These are phyloP conservation scores for Agriotes lineatus DNA, from an alignment of 2,888 invertebrate species.

Conservation along the genomic window DNA sequence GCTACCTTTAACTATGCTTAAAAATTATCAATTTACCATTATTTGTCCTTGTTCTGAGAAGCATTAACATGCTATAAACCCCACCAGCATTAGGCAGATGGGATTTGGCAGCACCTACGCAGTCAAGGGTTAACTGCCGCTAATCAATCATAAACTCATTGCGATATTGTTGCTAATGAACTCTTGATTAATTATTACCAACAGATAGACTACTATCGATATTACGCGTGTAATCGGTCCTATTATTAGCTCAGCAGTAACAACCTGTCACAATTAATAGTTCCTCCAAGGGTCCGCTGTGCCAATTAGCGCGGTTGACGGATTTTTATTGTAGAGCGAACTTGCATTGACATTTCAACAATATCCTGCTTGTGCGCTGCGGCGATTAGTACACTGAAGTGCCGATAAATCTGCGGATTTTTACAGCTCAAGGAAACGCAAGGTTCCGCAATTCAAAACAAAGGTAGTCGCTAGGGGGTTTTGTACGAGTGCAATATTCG, in stretches of 20 bases:
- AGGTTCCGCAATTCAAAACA: constrained; percentile 3
- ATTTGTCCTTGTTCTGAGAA: too few species aligned
- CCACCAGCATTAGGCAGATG: too few species aligned
- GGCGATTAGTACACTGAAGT: background rate
- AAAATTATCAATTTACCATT: too few species aligned
- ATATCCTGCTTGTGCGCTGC: background rate
- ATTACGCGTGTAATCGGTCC: background rate
- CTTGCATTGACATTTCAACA: background rate
- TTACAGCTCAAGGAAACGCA: constrained; percentile 2
- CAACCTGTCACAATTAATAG: constrained; percentile 1
- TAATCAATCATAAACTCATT: background rate
- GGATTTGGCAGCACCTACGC: too few species aligned
- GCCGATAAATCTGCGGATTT: background rate
- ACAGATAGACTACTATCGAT: background rate
- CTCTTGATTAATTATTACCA: background rate
- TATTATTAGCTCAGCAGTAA: background rate
- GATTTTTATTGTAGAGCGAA: background rate
- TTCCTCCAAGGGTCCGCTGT: constrained; percentile 5
- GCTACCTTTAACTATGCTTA: too few species aligned
- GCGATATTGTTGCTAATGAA: background rate
- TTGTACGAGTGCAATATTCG: background rate
- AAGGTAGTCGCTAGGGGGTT: background rate
- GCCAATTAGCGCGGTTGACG: background rate
- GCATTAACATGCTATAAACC: too few species aligned
- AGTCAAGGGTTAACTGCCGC: background rate